These are phyloP conservation scores for Cyphomyrus plagiostoma DNA, from an alignment of 2,113 vertebrate genomes.

Conservation along the genomic window DNA sequence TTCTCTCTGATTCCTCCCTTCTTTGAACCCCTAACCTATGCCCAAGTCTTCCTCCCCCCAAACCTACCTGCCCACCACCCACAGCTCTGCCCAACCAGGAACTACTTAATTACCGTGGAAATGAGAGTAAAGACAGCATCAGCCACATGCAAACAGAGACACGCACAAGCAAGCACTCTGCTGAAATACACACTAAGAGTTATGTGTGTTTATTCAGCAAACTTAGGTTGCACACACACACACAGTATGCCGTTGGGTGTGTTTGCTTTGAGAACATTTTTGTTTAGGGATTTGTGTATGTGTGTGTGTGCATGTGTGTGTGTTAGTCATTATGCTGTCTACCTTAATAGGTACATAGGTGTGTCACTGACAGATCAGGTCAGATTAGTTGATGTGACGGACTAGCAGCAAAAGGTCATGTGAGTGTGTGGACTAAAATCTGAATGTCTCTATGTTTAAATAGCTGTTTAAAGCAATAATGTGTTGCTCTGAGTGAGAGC, in stretches of 20 bases:
- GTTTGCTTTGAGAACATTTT: not conserved
- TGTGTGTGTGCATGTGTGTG: not conserved
- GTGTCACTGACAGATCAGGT: not conserved
- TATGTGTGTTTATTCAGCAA: not conserved
- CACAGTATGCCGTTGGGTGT: not conserved
- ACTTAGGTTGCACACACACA: not conserved
- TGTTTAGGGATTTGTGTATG: not conserved
- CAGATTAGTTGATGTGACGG: not conserved
- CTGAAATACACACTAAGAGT: not conserved
- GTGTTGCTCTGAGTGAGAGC: not conserved
- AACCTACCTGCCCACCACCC: not conserved
- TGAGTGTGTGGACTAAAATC: not conserved
- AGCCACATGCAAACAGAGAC: not conserved
- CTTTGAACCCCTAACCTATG: not conserved
- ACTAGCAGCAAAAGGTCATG: not conserved
- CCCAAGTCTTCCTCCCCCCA: not conserved
- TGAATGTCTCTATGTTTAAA: not conserved
- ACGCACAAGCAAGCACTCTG: not conserved
- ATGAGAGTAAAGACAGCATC: not conserved
- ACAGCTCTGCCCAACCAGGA: not conserved
- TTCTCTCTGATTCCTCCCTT: not conserved
- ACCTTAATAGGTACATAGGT: not conserved
- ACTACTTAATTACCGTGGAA: not conserved
- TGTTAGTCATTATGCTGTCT: not conserved
- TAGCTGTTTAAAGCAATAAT: not conserved